These are phyloP conservation scores for Margaritifera margaritifera DNA, from an alignment of 2,888 invertebrate genomes.

Conservation along the genomic window DNA sequence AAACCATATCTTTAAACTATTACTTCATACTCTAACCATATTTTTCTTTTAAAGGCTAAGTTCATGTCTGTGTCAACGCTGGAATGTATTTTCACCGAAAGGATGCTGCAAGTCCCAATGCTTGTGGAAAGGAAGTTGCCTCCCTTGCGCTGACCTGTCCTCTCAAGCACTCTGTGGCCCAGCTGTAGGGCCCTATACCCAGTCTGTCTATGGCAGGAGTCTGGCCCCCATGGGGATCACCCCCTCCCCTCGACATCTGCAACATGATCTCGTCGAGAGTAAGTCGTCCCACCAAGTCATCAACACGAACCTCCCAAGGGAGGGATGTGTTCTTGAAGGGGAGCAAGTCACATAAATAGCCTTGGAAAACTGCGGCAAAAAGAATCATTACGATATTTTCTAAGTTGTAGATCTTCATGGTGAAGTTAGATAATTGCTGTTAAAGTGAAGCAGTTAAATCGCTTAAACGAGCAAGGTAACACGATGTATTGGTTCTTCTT, in stretches of 20 bases:
- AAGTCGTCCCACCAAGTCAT: slow-evolving; percentile 62
- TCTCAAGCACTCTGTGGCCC: slow-evolving; percentile 68
- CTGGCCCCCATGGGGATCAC: slow-evolving; percentile 50
- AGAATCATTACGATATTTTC: too few species aligned
- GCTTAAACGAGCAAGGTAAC: too few species aligned
- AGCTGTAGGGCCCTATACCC: slow-evolving; percentile 62
- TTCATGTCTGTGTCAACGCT: too few species aligned
- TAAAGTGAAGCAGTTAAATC: too few species aligned
- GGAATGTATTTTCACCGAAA: slow-evolving; percentile 54
- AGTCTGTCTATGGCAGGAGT: slow-evolving; percentile 62
- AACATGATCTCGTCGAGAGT: slow-evolving; percentile 60
- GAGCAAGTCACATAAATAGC: slow-evolving; percentile 23
- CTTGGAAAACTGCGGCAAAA: neutral
- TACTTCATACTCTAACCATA: too few species aligned
- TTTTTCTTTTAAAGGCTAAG: too few species aligned
- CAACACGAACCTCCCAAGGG: slow-evolving; percentile 62
- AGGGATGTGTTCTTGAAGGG: slow-evolving; percentile 65
- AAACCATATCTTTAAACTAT: too few species aligned
- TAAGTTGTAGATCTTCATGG: too few species aligned
- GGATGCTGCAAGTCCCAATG: slow-evolving; percentile 66
- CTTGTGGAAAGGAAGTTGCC: slow-evolving; percentile 69
- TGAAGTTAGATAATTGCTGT: too few species aligned
- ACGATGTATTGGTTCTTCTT: too few species aligned
- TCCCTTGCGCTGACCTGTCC: slow-evolving; percentile 63
- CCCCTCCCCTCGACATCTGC: slow-evolving; percentile 58